Conservation (phyloP, 1,140 invertebrate genomes). For the Lycorma delicatula region DNA sequence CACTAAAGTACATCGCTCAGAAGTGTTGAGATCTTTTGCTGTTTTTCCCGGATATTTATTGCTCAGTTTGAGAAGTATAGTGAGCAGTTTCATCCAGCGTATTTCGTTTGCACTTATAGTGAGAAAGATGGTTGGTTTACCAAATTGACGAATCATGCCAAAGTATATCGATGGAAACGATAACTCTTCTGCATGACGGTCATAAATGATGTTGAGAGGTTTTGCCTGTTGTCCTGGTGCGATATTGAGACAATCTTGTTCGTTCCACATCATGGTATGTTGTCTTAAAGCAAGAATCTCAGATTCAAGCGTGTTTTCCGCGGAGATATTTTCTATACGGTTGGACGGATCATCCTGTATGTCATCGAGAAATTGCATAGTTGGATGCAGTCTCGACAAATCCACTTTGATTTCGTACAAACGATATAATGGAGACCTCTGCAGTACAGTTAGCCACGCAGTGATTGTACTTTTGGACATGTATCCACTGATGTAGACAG, state of each 20-base stretch:
- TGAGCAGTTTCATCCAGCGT: constrained; percentile 1
- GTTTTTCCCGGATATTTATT: constrained; percentile 7
- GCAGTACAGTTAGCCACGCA: constrained; percentile 17
- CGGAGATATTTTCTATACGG: constrained; percentile 10
- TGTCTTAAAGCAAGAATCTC: constrained; percentile 30
- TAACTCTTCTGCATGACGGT: constrained; percentile 34
- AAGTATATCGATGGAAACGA: constrained; percentile 36
- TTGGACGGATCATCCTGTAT: constrained; percentile 23
- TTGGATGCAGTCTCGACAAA: constrained; percentile 15
- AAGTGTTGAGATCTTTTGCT: not conserved
- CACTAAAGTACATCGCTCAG: constrained; percentile 4
- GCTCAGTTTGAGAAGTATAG: constrained; percentile 1
- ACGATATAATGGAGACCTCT: constrained; percentile 20
- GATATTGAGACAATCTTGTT: constrained; percentile 29
- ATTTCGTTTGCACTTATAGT: constrained; percentile 26
- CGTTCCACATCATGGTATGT: constrained; percentile 34
- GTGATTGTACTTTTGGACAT: constrained; percentile 18
- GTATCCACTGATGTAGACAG: constrained; percentile 16
- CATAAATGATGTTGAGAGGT: constrained; percentile 26
- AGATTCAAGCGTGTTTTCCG: constrained; percentile 26
- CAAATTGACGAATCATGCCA: constrained; percentile 32
- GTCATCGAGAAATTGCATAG: not conserved
- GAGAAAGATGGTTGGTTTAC: constrained; percentile 30
- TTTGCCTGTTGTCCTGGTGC: constrained; percentile 29
- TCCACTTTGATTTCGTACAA: constrained; percentile 23